Evolutionary conservation across 2,113 vertebrate genomes (phyloP).

Genomic region (Thunnus thynnus): DNA sequence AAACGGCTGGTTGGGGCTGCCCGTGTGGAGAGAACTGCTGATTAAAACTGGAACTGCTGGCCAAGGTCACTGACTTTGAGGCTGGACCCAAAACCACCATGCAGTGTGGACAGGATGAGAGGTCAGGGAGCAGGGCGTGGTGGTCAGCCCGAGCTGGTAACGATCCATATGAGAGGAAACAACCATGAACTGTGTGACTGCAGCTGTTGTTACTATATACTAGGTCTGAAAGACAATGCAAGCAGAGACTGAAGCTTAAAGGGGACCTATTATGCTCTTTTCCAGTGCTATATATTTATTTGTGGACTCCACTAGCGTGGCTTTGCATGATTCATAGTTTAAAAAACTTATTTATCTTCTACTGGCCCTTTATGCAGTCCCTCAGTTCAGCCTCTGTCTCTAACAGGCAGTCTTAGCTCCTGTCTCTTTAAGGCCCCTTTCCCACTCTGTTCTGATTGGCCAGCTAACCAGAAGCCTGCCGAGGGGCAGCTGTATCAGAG

Average conservation of each 20-base stretch:
- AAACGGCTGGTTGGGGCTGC: slow-evolving; percentile 31
- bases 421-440: no score
- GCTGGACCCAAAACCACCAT: slow-evolving; percentile 49
- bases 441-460: no score
- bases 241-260: not conserved
- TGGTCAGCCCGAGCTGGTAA: slow-evolving; percentile 41
- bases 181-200: slow-evolving; percentile 41
- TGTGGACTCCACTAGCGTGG: no score
- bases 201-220: slow-evolving; percentile 5
- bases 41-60: slow-evolving; percentile 72
- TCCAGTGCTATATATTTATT: no score
- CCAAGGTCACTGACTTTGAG: slow-evolving; percentile 69
- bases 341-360: no score
- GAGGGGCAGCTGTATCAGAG: no score
- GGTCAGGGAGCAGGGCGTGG: slow-evolving; percentile 48
- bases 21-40: slow-evolving; percentile 59
- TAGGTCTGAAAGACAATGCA: not conserved
- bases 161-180: slow-evolving; percentile 53
- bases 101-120: slow-evolving; percentile 53
- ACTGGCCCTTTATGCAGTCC: no score
- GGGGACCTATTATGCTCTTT: no score
- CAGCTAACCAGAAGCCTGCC: no score
- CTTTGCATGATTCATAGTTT: no score
- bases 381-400: no score
- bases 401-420: no score